Evolutionary conservation across 2,797 vertebrate genomes (phyloP).

Genomic region (Neopelma chrysocephalum): DNA sequence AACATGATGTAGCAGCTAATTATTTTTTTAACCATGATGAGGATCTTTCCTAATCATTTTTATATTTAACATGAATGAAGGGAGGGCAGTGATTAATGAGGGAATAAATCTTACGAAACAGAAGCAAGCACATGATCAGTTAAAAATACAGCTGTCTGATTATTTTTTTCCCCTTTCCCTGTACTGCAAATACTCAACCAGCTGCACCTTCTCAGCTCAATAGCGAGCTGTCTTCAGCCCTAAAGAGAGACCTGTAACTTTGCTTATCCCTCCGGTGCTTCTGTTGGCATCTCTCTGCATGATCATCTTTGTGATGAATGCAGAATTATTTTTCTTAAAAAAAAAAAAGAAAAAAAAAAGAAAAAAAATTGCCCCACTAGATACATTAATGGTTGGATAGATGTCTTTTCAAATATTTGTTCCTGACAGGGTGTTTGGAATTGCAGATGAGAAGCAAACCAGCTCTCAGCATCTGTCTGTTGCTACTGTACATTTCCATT

Average conservation of each 20-base stretch:
- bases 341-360: not conserved
- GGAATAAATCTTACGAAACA: conserved; percentile 77
- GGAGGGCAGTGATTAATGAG: conserved; percentile 78
- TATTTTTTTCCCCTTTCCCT: not conserved
- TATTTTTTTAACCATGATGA: conserved; percentile 90
- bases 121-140: conserved; percentile 66
- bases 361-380: not conserved
- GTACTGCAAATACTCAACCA: conserved; percentile 48
- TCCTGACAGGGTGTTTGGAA: conserved; percentile 70
- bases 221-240: conserved; percentile 10
- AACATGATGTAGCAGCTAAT: conserved; percentile 86
- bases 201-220: conserved; percentile 14
- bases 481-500: conserved; percentile 51
- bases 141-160: conserved; percentile 58
- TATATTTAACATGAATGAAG: conserved; percentile 81
- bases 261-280: conserved; percentile 21
- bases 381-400: conserved; percentile 54
- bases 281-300: not conserved
- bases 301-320: conserved; percentile 45
- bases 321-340: not conserved
- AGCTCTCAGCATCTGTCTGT: conserved; percentile 59
- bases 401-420: conserved; percentile 73
- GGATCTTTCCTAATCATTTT: conserved; percentile 85
- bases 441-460: conserved; percentile 68
- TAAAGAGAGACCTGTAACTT: conserved; percentile 48